Conservation (phyloP, 2,797 vertebrate genomes). For the Chelonia mydas region DNA sequence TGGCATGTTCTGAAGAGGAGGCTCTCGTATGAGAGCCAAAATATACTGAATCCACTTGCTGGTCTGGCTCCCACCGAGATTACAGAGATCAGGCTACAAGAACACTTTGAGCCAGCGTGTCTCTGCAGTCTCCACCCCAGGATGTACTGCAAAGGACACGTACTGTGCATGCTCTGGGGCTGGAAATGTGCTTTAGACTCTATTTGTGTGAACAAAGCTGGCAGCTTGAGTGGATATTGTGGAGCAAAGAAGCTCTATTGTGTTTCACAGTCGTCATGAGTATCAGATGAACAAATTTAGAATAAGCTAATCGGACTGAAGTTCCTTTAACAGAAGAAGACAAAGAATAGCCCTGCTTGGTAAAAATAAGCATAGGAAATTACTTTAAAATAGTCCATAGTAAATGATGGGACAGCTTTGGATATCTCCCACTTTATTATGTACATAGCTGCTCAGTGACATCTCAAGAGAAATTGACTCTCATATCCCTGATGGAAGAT, state of each 20-base stretch:
- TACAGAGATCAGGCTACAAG: slow-evolving; percentile 66
- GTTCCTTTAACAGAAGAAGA: slow-evolving; percentile 60
- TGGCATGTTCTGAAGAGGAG: slow-evolving; percentile 56
- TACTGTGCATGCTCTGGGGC: slow-evolving; percentile 75
- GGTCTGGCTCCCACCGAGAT: slow-evolving; percentile 66
- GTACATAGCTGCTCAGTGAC: not conserved
- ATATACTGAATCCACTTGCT: slow-evolving; percentile 65
- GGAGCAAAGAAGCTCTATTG: slow-evolving; percentile 70
- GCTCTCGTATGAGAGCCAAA: slow-evolving; percentile 55
- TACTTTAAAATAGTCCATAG: slow-evolving; percentile 18
- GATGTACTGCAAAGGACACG: slow-evolving; percentile 71
- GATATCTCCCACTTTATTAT: not conserved
- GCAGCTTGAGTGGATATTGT: slow-evolving; percentile 75
- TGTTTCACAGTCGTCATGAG: slow-evolving; percentile 73
- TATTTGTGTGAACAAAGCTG: slow-evolving; percentile 79
- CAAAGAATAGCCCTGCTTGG: slow-evolving; percentile 24
- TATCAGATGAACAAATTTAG: slow-evolving; percentile 68
- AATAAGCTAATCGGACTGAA: slow-evolving; percentile 58
- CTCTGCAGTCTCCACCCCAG: slow-evolving; percentile 75
- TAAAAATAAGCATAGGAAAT: slow-evolving; percentile 22
- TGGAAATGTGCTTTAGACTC: slow-evolving; percentile 75
- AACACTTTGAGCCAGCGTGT: slow-evolving; percentile 69
- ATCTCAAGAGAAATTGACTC: not conserved
- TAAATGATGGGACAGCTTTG: not conserved
- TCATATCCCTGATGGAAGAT: not conserved